Conservation (phyloP, 2,113 vertebrate species). For the Thunnus maccoyii region DNA sequence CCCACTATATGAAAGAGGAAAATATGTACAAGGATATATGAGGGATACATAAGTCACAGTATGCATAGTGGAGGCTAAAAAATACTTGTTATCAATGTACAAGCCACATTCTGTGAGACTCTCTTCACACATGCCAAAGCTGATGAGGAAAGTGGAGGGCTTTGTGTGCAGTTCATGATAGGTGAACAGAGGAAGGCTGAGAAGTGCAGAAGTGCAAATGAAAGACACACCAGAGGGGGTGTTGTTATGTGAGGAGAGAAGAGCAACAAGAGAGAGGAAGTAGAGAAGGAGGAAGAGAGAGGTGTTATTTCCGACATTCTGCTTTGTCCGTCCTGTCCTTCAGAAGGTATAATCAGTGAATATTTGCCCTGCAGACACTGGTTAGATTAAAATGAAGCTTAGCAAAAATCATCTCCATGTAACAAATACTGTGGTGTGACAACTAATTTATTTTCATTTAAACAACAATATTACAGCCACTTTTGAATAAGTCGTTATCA, state of each 20-base stretch:
- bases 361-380: not conserved
- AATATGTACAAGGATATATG: too few relatives aligned
- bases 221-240: conserved; percentile 14
- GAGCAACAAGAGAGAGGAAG: not conserved
- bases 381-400: not conserved
- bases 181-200: conserved; percentile 2
- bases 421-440: not conserved
- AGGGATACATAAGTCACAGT: too few relatives aligned
- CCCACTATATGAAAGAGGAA: too few relatives aligned
- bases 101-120: not conserved
- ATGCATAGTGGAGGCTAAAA: not conserved
- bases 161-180: conserved; percentile 15
- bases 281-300: conserved; percentile 2
- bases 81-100: not conserved
- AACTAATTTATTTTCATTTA: not conserved
- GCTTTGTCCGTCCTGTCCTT: conserved; percentile 6
- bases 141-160: conserved; percentile 8
- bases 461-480: not conserved
- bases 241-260: conserved; percentile 6
- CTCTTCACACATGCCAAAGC: not conserved
- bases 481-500: not conserved
- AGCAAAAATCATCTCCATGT: not conserved
- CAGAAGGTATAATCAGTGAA: not conserved
- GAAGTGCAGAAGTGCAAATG: not conserved
- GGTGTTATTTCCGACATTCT: conserved; percentile 19